Evolutionary conservation across 1,140 invertebrate species (phyloP), one percentile per base, ranked within the genome.

Genomic region (Drosophila subpulchrella): DNA sequence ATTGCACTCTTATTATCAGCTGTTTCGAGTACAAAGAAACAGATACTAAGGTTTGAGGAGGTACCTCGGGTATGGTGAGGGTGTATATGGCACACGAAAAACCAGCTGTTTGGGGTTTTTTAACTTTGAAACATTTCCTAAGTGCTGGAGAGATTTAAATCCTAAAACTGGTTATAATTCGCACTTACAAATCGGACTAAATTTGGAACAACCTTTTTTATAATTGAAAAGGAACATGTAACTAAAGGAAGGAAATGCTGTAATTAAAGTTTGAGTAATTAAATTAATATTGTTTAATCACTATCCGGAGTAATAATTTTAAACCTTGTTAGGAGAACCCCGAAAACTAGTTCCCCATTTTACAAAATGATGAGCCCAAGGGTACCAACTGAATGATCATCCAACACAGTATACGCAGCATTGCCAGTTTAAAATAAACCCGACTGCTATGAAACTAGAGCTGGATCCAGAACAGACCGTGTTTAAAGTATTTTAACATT

Each of bases 401-500:
- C 6, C 3, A 34, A 30, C 3, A 11, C 3, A 11, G 8, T 4
- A 7, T 15, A 20, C 20, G 8, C 32, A 42, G 68, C 51, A 36
- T 72, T 72, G 68, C 68, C 68, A 72, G 66, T 6, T 11, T 11
- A 10, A 42, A 71, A 57, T 10, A 44, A 57, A 36, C 39, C 38
- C 27, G 47, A 44, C 38, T 47, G 65, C 57, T 24, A 41, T 10
- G 15, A 66, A 39, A 11, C 39, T n/a, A 34, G 30, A 39, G 41
- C 48, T 47, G 20, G n/a, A 36, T 10, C 27, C 27, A 67, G 44
- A 15, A 27, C 32, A 56, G 32, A 50, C 15, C 53, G 15, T 20
- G 15, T 59, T 67, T 36, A 70, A 78, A 47, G 34, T 62, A 61
- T 61, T 68, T 75, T 68, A 85, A 86, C 78, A 78, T 60, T 66